Evolutionary conservation across 2,888 invertebrate genomes (phyloP).

Genomic region (Yponomeuta sedellus): DNA sequence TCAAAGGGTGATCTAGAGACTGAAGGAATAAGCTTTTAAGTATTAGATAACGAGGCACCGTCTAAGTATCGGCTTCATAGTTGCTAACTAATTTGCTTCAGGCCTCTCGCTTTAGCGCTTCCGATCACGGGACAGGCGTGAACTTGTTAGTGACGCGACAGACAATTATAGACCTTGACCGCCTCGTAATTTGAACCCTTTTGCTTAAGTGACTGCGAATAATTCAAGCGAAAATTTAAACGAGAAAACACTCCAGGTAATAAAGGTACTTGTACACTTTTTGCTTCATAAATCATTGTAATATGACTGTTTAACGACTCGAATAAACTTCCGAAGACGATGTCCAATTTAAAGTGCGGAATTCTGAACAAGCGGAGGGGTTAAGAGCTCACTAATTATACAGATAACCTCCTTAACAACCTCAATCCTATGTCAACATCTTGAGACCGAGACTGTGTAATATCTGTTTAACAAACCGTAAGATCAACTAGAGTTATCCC

Average conservation of each 20-base stretch:
- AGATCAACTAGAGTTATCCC: constrained; percentile 28
- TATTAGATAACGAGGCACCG: constrained; percentile 41
- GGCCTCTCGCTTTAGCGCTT: constrained; percentile 23
- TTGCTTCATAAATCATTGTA: not conserved
- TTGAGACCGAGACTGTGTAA: constrained; percentile 40
- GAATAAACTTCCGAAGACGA: not conserved
- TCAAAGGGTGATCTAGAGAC: constrained; percentile 11
- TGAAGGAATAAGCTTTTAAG: constrained; percentile 25
- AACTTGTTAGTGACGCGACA: constrained; percentile 28
- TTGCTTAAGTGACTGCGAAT: not conserved
- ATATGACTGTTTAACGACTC: not conserved
- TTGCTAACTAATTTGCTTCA: constrained; percentile 60
- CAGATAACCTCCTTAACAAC: constrained; percentile 59
- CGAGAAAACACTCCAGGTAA: not conserved
- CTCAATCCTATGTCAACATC: constrained; percentile 63
- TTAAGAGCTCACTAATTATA: constrained; percentile 64
- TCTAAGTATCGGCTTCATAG: constrained; percentile 52
- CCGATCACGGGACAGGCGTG: constrained; percentile 32
- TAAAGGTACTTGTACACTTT: constrained; percentile 5
- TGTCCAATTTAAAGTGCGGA: not conserved
- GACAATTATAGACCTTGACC: constrained; percentile 15
- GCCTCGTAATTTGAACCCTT: not conserved
- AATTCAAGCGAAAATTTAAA: not conserved
- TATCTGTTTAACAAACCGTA: constrained; percentile 29
- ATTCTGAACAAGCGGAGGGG: constrained; percentile 42